Base-by-base conservation (phyloP, 2,113 vertebrate species). In the Nanorana parkeri region DNA sequence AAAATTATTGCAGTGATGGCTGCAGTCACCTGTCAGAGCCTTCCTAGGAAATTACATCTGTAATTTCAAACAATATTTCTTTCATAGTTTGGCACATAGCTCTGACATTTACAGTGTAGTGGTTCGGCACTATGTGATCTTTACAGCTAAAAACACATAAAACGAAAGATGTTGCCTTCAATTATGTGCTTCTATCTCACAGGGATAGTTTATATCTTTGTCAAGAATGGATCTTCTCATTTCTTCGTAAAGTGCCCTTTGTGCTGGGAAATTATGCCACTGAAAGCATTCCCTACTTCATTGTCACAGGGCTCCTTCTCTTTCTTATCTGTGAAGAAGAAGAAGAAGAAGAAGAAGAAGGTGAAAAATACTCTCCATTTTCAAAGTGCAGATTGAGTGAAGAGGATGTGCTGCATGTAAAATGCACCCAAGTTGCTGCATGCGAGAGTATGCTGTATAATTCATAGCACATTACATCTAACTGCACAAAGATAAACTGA, bases 201-300 rank as follows among this genome's bases (percentile, higher is more conserved):
- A 71, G 56, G 41, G 78, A 71, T 60, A 61, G 8, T 15, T 24
- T 24, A 32, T 47, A 68, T 80, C 78, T 58, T 55, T 61, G 54
- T 68, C 78, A 36, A 69, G 55, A 67, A 69, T 26, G 41, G 78
- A 60, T 47, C 32, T 13, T 32, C 32, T 29, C 52, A 80, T 28
- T 68, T 20, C 23, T 52, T 54, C 21, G 66, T 80, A 63, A 71
- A 68, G 65, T 80, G 56, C 65, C 78, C 58, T 80, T 13, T 72
- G 56, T 52, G 23, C 28, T 32, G 52, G 26, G 21, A n/a, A 71
- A 41, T 28, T 29, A 55, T 17, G 52, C 47, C 17, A 28, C 7
- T 28, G 41, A 47, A 69, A 23, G 52, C 41, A 72, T 55, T 72
- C 68, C n/a, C 17, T 24, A 28, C 54, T 54, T 8, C 41, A 47